Base-by-base conservation (phyloP, 2,113 vertebrate genomes). In the Jacana jacana region DNA sequence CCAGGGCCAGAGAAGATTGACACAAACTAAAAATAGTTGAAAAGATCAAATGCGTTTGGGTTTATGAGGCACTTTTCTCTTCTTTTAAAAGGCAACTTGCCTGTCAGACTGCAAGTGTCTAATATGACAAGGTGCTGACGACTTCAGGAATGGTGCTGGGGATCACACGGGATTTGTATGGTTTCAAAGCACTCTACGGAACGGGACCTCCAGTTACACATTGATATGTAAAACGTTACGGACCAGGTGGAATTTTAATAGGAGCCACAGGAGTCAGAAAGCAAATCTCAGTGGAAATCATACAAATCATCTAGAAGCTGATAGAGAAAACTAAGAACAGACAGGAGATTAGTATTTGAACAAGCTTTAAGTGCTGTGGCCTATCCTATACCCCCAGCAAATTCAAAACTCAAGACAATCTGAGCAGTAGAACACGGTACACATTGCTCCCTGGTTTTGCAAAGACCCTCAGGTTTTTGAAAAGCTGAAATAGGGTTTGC, bases 21-120 rank as follows among this genome's bases (percentile, higher is more conserved):
- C 93, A 89, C 46, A 89, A 93, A 91, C 91, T 95, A 97, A 98
- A 97, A 97, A 94, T 94, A 96, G 73, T 94, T 94, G 77, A 88
- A 97, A 97, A 97, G 94, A 93, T 95, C 94, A 94, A 92, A 73
- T 54, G 79, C 57, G 57, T 69, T 84, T 91, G 73, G 17, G 94
- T 95, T 86, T 80, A 75, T 40, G 86, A 94, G 44, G 55, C 2
- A 2, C n/a, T 87, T 94, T 68, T 69, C 63, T 57, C 48, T 55
- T 44, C 54, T 77, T 78, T 88, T 49, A 78, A 92, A 96, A 66
- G 18, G 68, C 37, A 63, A 20, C 46, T 66, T 90, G 57, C 49
- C 72, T 89, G 61, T 72, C 89, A 93, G 30, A 81, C 71, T 58
- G 69, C 39, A 80, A 81, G 17, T 1, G 4, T 20, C 46, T 81